These are phyloP conservation scores for Nansenia antarctica DNA, from an alignment of 2,113 vertebrate genomes.

Conservation along the genomic window DNA sequence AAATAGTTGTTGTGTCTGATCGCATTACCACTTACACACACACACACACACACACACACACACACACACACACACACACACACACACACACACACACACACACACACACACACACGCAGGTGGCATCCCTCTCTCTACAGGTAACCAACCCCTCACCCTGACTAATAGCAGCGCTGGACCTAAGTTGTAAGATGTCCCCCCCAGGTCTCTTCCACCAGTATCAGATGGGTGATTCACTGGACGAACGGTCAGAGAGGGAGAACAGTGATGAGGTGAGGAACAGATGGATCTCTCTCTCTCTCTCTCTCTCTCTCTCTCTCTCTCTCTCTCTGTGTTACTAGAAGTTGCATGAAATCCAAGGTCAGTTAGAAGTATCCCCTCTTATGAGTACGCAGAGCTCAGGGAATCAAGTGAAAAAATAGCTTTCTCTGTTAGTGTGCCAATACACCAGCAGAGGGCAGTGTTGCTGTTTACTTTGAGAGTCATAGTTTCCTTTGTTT, in stretches of 20 bases:
- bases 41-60: too few relatives aligned
- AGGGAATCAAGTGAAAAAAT: not conserved
- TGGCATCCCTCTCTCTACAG: slow-evolving; percentile 5
- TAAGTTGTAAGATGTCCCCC: slow-evolving; percentile 1
- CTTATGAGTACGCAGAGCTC: too few relatives aligned
- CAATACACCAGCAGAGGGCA: slow-evolving; percentile 42
- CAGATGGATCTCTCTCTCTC: not conserved
- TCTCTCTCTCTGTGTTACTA: too few relatives aligned
- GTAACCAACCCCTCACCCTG: not conserved
- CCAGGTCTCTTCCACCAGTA: not conserved
- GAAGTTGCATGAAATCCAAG: too few relatives aligned
- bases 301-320: too few relatives aligned
- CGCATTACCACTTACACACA: too few relatives aligned
- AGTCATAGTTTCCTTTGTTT: not conserved
- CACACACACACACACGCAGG: too few relatives aligned
- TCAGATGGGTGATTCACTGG: slow-evolving; percentile 7
- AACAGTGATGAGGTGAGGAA: slow-evolving; percentile 40
- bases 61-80: too few relatives aligned
- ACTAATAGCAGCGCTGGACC: slow-evolving; percentile 5
- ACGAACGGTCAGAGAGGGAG: slow-evolving; percentile 10
- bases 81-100: too few relatives aligned
- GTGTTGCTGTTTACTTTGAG: slow-evolving; percentile 14
- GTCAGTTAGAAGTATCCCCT: too few relatives aligned
- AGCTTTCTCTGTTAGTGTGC: not conserved
- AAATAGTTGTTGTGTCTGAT: too few relatives aligned